A percentile compares a stretch with the other conserved stretches of the same genome.
These are phyloP conservation scores for Nannospalax galili DNA, from an alignment of 2,113 vertebrate genomes.

Conservation along the genomic window DNA sequence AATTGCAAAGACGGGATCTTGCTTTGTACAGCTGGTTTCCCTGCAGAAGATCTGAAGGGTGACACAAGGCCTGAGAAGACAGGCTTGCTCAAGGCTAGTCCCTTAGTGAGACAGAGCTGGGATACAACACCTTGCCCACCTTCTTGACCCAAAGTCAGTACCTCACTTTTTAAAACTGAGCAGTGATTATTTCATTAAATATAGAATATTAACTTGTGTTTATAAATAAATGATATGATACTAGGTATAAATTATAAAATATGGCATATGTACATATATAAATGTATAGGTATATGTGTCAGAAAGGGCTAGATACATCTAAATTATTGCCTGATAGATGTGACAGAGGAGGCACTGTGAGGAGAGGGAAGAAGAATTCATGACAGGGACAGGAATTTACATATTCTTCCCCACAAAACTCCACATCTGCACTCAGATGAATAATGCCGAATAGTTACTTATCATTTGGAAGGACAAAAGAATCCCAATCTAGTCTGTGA, in stretches of 20 bases:
- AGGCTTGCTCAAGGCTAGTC: background rate
- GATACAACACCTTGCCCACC: too few relatives aligned
- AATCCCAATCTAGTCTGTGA: background rate
- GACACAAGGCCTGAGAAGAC: background rate
- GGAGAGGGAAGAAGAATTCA: background rate
- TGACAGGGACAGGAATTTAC: background rate
- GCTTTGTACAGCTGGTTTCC: background rate
- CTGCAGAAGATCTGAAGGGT: rapidly evolving
- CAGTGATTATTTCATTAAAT: background rate
- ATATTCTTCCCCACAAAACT: background rate
- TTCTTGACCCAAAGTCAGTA: too few relatives aligned
- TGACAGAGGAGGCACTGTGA: background rate
- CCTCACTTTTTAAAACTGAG: background rate
- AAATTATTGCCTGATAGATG: rapidly evolving
- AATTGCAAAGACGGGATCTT: too few relatives aligned
- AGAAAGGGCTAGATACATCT: background rate
- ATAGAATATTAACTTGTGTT: background rate
- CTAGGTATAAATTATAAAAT: background rate
- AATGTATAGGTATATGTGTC: background rate
- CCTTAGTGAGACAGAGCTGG: rapidly evolving
- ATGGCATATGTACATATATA: background rate
- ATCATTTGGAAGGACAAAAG: background rate
- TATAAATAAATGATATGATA: background rate
- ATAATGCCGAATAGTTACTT: rapidly evolving
- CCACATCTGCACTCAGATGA: background rate